Evolutionary conservation across 2,113 vertebrate genomes (phyloP).

Genomic region (Prionailurus viverrinus): DNA sequence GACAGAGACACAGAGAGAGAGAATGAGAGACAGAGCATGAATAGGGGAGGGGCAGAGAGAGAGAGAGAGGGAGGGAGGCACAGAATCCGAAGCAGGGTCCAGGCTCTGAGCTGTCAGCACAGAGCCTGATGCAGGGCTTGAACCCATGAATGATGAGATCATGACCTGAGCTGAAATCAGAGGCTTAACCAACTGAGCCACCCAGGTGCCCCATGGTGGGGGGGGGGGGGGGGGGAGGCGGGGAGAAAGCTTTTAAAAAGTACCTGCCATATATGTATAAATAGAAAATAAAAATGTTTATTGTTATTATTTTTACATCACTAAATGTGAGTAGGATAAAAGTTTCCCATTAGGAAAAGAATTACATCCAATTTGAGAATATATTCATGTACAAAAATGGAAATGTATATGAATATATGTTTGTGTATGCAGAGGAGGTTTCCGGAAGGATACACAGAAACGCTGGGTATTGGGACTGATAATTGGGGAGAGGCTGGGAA

Average conservation of each 20-base stretch:
- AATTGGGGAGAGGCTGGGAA: not conserved
- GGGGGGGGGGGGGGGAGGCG: accelerated
- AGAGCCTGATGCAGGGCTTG: too few species aligned
- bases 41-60: too few species aligned
- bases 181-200: too few species aligned
- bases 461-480: not conserved
- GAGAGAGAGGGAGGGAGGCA: too few species aligned
- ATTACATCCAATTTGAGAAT: not conserved
- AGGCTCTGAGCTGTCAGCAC: too few species aligned
- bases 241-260: not conserved
- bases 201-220: too few species aligned
- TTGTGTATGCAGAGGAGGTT: not conserved
- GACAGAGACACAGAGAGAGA: too few species aligned
- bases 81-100: too few species aligned
- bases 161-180: too few species aligned
- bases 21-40: too few species aligned
- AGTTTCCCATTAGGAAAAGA: not conserved
- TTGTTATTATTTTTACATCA: not conserved
- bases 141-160: too few species aligned
- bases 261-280: not conserved
- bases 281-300: not conserved
- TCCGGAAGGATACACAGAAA: not conserved
- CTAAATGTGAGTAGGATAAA: not conserved
- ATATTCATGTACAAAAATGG: not conserved
- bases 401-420: too few species aligned